Evolutionary conservation across 2,888 invertebrate genomes (phyloP), one percentile per base, ranked within the genome.

Genomic region (Diogma glabrata): DNA sequence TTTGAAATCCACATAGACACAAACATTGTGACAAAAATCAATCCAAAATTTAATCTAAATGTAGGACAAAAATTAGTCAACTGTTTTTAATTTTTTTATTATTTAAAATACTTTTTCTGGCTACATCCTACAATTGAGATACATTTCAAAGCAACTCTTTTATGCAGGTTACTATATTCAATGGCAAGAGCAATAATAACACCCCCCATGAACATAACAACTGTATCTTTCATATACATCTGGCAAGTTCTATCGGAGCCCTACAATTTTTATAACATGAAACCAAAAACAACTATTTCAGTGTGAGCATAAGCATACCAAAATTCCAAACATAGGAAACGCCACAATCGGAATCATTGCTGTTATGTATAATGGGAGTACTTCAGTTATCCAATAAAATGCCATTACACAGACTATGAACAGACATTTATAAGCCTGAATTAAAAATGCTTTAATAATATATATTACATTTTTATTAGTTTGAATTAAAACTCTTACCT

Each of bases 1-100:
- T 94, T 94, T 7, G 90, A 91, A 58, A 94, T 91, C 93, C 93
- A 94, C 92, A 94, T 93, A 0, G 92, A 92, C 58, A 94, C 79
- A 61, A 92, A 89, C 87, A 89, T 91, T 1, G 92, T 90, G 14
- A 90, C 90, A 55, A 83, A 75, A 61, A 91, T 85, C 47, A 93
- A 73, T 0, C 92, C 92, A 61, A 92, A 78, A 69, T 90, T 87
- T 52, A 92, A 70, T 64, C 85, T 84, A 64, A 1, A 69, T 22
- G n/a, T 22, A n/a, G n/a, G n/a, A n/a, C n/a, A n/a, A n/a, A n/a
- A n/a, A n/a, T n/a, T n/a, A n/a, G n/a, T n/a, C n/a, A n/a, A n/a
- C n/a, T n/a, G n/a, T n/a, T n/a, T n/a, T n/a, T n/a, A n/a, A n/a
- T n/a, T n/a, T n/a, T n/a, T n/a, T n/a, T n/a, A n/a, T n/a, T n/a